Conservation (phyloP, 2,113 vertebrate genomes). For the Lepus europaeus region DNA sequence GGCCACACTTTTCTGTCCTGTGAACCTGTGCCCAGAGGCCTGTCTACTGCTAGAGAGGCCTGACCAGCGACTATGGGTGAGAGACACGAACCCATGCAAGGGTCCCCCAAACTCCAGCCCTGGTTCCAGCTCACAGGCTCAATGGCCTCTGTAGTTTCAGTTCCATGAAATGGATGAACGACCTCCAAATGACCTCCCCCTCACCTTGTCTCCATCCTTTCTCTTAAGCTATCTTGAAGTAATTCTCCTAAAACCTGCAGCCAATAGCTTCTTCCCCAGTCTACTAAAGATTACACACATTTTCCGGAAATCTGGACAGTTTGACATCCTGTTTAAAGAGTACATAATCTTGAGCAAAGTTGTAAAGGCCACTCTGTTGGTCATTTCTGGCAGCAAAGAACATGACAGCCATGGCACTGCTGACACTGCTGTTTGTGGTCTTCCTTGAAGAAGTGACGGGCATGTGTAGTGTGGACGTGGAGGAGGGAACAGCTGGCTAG, state of each 20-base stretch:
- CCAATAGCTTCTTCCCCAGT: not conserved
- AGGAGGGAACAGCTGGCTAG: fast-evolving
- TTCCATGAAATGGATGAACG: too few species aligned
- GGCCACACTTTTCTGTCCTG: not conserved
- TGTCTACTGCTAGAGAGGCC: not conserved
- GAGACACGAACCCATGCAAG: not conserved
- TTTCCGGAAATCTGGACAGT: not conserved
- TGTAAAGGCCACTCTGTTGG: not conserved
- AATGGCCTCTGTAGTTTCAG: too few species aligned
- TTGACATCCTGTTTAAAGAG: not conserved
- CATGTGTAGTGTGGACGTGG: not conserved
- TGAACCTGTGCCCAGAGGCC: not conserved
- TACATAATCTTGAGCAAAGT: not conserved
- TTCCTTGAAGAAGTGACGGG: not conserved
- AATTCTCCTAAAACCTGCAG: not conserved
- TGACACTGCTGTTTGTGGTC: not conserved
- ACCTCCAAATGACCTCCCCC: not conserved
- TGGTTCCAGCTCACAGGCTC: not conserved
- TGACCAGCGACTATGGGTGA: not conserved
- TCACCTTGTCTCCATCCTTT: not conserved
- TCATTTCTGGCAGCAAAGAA: not conserved
- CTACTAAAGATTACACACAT: not conserved
- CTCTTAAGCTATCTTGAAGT: not conserved
- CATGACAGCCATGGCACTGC: too few species aligned
- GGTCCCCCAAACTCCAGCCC: not conserved